These are phyloP conservation scores for Drepana arcuata DNA, from an alignment of 1,140 invertebrate genomes.

Conservation along the genomic window DNA sequence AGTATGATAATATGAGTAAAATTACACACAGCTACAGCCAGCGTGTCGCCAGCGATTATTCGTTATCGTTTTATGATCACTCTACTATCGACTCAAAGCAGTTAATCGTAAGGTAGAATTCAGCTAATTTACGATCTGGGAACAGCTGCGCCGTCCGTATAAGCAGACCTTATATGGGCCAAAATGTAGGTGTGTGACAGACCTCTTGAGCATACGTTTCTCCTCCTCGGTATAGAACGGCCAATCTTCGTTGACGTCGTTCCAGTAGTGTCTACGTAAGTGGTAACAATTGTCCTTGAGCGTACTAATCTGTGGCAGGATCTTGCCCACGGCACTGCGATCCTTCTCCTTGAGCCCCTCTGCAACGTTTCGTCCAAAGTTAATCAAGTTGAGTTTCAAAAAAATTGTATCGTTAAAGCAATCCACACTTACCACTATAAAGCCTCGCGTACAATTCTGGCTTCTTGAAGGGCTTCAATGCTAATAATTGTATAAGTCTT, in stretches of 20 bases:
- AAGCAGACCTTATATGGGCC: too few species aligned
- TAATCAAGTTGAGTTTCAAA: conserved; percentile 18
- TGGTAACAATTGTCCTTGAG: conserved; percentile 92
- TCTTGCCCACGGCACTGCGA: conserved; percentile 79
- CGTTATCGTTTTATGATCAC: too few species aligned
- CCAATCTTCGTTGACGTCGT: conserved; percentile 95
- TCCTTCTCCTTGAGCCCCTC: conserved; percentile 92
- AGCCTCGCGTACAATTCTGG: conserved; percentile 88
- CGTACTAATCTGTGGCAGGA: conserved; percentile 84
- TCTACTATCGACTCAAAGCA: too few species aligned
- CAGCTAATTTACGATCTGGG: too few species aligned
- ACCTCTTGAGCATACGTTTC: conserved; percentile 87
- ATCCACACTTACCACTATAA: conserved; percentile 77
- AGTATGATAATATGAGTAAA: too few species aligned
- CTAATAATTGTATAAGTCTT: conserved; percentile 93
- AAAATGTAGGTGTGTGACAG: too few species aligned
- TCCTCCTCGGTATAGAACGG: conserved; percentile 93
- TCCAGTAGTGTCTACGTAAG: conserved; percentile 88
- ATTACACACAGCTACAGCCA: too few species aligned
- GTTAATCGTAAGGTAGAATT: too few species aligned
- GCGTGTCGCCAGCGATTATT: too few species aligned
- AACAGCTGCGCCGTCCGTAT: too few species aligned
- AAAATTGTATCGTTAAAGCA: conserved; percentile 5
- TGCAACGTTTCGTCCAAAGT: conserved; percentile 61
- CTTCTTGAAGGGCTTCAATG: conserved; percentile 93